Conservation (phyloP, 2,113 vertebrate genomes). For the Hippoglossus stenolepis region DNA sequence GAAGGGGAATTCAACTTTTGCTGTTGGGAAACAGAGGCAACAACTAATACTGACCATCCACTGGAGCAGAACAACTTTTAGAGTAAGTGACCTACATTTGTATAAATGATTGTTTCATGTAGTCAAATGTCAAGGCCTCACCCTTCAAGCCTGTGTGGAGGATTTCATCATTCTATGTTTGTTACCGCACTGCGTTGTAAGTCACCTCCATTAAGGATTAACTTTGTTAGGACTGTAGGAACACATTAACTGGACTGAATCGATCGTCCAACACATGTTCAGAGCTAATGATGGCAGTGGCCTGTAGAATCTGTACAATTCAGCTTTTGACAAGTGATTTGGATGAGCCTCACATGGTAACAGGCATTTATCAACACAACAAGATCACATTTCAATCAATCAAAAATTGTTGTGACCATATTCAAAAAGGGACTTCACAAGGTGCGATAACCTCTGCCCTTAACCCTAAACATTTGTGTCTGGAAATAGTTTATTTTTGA, state of each 20-base stretch:
- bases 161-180: not conserved
- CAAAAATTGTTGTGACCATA: too few relatives aligned
- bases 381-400: too few relatives aligned
- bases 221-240: not conserved
- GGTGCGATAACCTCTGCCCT: too few relatives aligned
- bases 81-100: conserved; percentile 33
- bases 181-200: not conserved
- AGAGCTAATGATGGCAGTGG: too few relatives aligned
- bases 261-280: not conserved
- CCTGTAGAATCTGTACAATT: too few relatives aligned
- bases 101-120: not conserved
- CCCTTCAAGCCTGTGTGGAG: not conserved
- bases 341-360: too few relatives aligned
- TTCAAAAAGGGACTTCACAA: too few relatives aligned
- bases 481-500: too few relatives aligned
- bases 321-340: too few relatives aligned
- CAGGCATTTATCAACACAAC: too few relatives aligned
- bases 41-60: not conserved
- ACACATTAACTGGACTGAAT: not conserved
- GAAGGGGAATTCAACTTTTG: not conserved
- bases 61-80: not conserved
- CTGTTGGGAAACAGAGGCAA: not conserved
- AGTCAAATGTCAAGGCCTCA: not conserved
- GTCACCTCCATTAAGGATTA: not conserved
- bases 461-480: too few relatives aligned